Conservation (phyloP, 2,113 vertebrate genomes). For the Corydoras sp. region DNA sequence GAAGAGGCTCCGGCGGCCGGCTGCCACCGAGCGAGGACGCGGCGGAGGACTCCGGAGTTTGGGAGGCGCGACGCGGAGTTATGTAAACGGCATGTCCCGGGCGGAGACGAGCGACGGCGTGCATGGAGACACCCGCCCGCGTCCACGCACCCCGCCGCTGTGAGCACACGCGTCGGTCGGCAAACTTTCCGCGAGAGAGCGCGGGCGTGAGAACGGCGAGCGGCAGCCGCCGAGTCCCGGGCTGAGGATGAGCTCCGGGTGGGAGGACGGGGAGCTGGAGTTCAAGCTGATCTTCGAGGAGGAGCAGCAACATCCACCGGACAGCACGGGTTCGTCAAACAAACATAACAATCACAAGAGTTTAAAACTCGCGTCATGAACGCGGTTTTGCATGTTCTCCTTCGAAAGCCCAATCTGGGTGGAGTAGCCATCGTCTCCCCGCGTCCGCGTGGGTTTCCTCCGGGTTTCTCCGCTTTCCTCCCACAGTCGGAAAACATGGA, state of each 20-base stretch:
- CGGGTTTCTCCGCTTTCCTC: no score
- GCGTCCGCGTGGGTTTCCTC: no score
- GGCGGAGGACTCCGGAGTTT: neutral
- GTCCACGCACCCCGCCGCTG: neutral
- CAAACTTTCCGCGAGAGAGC: neutral
- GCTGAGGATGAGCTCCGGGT: slow-evolving; percentile 66
- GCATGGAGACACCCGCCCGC: neutral
- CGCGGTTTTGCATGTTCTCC: no score
- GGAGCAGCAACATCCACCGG: slow-evolving; percentile 52
- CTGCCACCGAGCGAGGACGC: neutral
- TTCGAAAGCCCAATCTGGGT: no score
- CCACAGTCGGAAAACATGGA: no score
- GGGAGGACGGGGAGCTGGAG: slow-evolving; percentile 76
- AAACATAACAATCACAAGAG: neutral
- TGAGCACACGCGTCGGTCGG: neutral
- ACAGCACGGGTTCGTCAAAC: slow-evolving; percentile 2
- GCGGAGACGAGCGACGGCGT: neutral
- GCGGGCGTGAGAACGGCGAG: neutral
- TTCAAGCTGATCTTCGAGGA: slow-evolving; percentile 75
- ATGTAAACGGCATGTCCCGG: neutral
- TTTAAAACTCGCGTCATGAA: no score
- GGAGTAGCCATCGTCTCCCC: no score
- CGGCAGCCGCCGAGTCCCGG: neutral
- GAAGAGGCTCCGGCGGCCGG: neutral
- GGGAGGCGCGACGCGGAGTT: neutral